Conservation (phyloP, 2,888 invertebrate genomes). For the Oeneis ivallda region DNA sequence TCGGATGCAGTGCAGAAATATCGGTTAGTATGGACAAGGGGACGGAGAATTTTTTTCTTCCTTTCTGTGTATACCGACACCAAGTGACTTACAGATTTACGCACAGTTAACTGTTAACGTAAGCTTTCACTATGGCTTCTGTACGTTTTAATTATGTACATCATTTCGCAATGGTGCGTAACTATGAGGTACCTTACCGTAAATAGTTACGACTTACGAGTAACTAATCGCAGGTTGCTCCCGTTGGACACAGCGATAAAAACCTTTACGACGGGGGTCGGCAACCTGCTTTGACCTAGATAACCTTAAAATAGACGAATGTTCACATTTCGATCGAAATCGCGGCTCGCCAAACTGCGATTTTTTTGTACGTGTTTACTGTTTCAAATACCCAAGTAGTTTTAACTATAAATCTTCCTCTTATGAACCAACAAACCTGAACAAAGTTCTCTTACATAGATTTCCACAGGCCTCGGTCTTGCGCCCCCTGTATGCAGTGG, state of each 20-base stretch:
- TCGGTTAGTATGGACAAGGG: too few species aligned
- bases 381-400: conserved; percentile 6
- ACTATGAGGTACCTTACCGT: neutral
- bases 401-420: too few species aligned
- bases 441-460: too few species aligned
- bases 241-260: conserved; percentile 43
- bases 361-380: conserved; percentile 2
- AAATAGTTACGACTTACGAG: conserved; percentile 1
- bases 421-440: too few species aligned
- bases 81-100: too few species aligned
- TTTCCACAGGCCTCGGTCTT: too few species aligned
- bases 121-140: too few species aligned
- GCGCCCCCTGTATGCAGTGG: too few species aligned
- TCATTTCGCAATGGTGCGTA: neutral
- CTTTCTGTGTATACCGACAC: too few species aligned
- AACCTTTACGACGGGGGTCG: conserved; percentile 45
- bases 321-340: conserved; percentile 35
- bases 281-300: conserved; percentile 49
- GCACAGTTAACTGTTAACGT: too few species aligned
- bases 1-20: too few species aligned
- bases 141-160: neutral
- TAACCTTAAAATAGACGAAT: conserved; percentile 45
- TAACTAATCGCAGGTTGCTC: conserved; percentile 32
- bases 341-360: conserved; percentile 2
- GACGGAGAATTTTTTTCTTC: too few species aligned